Conservation (phyloP, 2,888 invertebrate species). For the Erynnis tages region DNA sequence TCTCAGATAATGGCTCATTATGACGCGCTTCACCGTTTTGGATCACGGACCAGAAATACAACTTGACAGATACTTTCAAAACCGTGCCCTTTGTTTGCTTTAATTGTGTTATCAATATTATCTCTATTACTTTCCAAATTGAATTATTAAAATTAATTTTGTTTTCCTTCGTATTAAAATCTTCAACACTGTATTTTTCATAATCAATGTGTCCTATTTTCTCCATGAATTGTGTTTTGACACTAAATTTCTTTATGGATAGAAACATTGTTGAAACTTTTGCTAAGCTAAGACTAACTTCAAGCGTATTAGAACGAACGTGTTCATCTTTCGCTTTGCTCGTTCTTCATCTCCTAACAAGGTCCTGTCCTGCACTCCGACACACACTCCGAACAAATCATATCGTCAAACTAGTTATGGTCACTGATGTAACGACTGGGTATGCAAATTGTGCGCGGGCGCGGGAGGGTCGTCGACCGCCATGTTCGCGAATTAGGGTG, state of each 20-base stretch:
- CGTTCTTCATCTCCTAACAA: slow-evolving; percentile 34
- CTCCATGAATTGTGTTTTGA: too few species aligned
- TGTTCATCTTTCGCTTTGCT: slow-evolving; percentile 11
- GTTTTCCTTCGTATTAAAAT: too few species aligned
- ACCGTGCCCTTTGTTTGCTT: not conserved
- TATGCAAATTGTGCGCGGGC: slow-evolving; percentile 69
- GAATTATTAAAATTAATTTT: not conserved
- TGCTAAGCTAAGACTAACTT: too few species aligned
- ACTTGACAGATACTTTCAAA: slow-evolving; percentile 20
- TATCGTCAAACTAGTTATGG: slow-evolving; percentile 58
- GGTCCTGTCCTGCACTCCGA: slow-evolving; percentile 35
- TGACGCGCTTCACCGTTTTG: slow-evolving; percentile 49
- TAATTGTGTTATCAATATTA: not conserved
- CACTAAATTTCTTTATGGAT: too few species aligned
- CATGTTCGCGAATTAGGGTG: slow-evolving; percentile 49
- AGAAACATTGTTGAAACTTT: too few species aligned
- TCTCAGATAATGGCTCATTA: slow-evolving; percentile 56
- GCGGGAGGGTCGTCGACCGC: slow-evolving; percentile 62
- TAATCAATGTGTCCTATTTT: too few species aligned
- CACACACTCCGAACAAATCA: slow-evolving; percentile 53
- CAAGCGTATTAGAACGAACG: slow-evolving; percentile 2
- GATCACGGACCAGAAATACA: slow-evolving; percentile 29
- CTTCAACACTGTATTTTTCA: too few species aligned
- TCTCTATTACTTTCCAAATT: not conserved
- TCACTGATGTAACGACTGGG: slow-evolving; percentile 69